A percentile compares a stretch with the other conserved stretches of the same genome.
Conservation (phyloP, 2,888 invertebrate genomes). For the Sesamia inferens region DNA sequence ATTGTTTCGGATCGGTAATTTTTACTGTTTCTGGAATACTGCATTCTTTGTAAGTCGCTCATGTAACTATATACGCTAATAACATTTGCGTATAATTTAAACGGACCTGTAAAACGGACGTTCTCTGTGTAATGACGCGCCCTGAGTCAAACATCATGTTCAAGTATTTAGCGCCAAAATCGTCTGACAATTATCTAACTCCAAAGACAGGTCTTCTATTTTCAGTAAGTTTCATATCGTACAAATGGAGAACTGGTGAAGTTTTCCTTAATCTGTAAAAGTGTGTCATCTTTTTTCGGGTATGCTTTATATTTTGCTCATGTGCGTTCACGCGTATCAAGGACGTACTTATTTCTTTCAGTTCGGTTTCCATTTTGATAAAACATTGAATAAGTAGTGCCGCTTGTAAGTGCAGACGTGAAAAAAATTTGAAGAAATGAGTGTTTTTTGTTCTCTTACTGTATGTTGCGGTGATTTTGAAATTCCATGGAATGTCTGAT, state of each 20-base stretch:
- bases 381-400: conserved; percentile 58
- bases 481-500: background rate
- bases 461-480: conserved; percentile 8
- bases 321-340: conserved; percentile 35
- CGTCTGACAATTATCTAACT: conserved; percentile 36
- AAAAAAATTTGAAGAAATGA: conserved; percentile 33
- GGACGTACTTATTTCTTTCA: conserved; percentile 32
- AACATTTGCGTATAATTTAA: no score
- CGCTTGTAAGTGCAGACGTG: conserved; percentile 55
- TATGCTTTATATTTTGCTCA: conserved; percentile 48
- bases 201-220: conserved; percentile 13
- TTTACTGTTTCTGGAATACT: no score
- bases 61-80: no score
- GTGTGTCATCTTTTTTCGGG: conserved; percentile 28
- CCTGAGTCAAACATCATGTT: conserved; percentile 33
- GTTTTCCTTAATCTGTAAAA: conserved; percentile 25
- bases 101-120: no score
- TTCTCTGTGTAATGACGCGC: no score
- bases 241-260: conserved; percentile 4
- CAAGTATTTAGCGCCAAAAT: conserved; percentile 40
- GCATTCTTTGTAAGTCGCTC: no score
- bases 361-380: conserved; percentile 42
- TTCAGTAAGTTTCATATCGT: conserved; percentile 23
- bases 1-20: no score
- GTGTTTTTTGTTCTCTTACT: conserved; percentile 8